phyloP scores from a whole-genome alignment of 2,113 vertebrate genomes.

The Chamaetylas fuelleborni region DNA sequence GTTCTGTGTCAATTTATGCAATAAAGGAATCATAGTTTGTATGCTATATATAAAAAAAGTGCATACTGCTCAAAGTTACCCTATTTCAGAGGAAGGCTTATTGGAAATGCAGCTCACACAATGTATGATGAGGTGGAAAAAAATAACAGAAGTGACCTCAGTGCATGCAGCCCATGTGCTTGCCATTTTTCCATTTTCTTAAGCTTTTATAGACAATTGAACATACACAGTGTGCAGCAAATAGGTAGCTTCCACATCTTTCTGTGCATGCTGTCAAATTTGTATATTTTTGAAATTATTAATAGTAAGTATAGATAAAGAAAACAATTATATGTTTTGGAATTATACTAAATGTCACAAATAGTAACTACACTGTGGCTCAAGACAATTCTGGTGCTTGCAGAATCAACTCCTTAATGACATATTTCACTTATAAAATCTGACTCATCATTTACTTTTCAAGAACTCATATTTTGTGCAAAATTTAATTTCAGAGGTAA shows the following conservation, averaged over 20 bases:
- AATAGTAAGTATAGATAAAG: neutral
- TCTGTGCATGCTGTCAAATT: neutral
- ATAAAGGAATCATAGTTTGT: neutral
- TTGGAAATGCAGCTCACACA: neutral
- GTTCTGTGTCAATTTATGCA: neutral
- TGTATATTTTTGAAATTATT: neutral
- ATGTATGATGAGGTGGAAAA: conserved; percentile 16
- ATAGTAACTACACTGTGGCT: neutral
- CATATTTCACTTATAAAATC: neutral
- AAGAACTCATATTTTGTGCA: neutral
- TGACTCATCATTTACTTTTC: neutral
- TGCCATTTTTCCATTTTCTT: conserved; percentile 32
- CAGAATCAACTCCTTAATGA: neutral
- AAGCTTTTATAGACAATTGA: conserved; percentile 17
- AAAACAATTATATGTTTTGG: neutral
- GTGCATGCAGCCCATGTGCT: neutral
- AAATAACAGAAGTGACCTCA: neutral
- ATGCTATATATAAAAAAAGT: neutral
- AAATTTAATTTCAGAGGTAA: neutral
- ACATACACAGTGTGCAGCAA: neutral
- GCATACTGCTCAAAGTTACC: neutral
- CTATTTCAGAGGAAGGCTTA: neutral
- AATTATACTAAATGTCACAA: neutral
- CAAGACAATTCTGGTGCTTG: neutral
- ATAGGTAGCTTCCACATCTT: neutral